phyloP scores from a whole-genome alignment of 2,888 invertebrate genomes.

The Hermaeophaga mercurialis region DNA sequence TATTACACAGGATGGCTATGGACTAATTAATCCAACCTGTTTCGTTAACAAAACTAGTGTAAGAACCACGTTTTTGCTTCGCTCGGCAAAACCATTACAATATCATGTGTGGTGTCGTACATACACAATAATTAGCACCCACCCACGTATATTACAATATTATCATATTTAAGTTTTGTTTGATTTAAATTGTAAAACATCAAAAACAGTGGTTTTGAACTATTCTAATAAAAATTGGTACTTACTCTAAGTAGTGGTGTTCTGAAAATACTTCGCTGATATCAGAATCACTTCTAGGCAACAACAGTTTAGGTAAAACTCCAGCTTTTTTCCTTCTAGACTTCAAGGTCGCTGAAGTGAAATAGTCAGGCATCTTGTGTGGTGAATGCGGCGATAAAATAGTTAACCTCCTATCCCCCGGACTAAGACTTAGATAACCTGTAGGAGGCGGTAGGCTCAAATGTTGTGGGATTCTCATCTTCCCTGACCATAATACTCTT shows the following conservation, averaged over 20 bases:
- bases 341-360: slow-evolving; percentile 61
- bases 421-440: slow-evolving; percentile 61
- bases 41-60: no score
- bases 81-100: no score
- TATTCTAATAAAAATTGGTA: slow-evolving; percentile 39
- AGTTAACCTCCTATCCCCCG: slow-evolving; percentile 69
- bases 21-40: no score
- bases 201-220: no score
- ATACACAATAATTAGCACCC: no score
- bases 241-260: slow-evolving; percentile 66
- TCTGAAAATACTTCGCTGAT: slow-evolving; percentile 70
- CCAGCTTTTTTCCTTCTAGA: slow-evolving; percentile 72
- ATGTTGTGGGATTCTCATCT: slow-evolving; percentile 69
- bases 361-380: slow-evolving; percentile 68
- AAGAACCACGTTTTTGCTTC: no score
- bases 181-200: no score
- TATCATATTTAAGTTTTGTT: no score
- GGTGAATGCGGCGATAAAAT: slow-evolving; percentile 83
- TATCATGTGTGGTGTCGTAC: no score
- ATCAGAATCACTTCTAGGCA: slow-evolving; percentile 77
- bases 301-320: slow-evolving; percentile 74
- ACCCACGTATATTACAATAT: no score
- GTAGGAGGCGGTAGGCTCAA: slow-evolving; percentile 72
- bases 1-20: no score
- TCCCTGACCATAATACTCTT: slow-evolving; percentile 71